Evolutionary conservation across 2,888 invertebrate genomes (phyloP), one percentile per base, ranked within the genome.

Genomic region (Herminia tarsipennalis): DNA sequence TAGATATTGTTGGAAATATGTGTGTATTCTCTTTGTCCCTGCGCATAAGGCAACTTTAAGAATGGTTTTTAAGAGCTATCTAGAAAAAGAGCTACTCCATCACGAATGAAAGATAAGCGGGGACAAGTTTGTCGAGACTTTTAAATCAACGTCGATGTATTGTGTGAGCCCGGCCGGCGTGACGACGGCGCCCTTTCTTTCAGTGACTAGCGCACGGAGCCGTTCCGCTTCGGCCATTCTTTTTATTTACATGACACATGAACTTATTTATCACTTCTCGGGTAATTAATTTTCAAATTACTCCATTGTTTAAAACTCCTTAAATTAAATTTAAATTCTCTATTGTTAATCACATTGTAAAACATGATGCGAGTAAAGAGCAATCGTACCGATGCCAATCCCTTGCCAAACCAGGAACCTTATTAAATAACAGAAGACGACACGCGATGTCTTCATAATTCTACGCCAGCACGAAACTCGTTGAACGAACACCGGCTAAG

Each of bases 191-290:
- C 78, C 81, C 83, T 81, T 83, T 83, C 81, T 82, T 76, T 64
- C 65, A 73, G 66, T 62, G 56, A 48, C 60, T 58, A 45, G 50
- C 66, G 42, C 66, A 56, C 54, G 50, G 56, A 50, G 54, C 62
- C 84, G 86, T 87, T 87, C 87, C 86, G 85, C 83, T 69, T 70
- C 69, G 71, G 51, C 56, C 71, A 73, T 74, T 73, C 73, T 76
- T 81, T 83, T 81, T 84, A 82, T 87, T 81, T 82, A 81, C 78
- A 78, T 81, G 83, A 79, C 83, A 81, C 80, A 80, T 77, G 72
- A 76, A 81, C 76, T 72, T 84, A 86, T 88, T 88, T 86, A 88
- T 86, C 76, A 77, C 83, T 84, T 82, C 74, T 78, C 78, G 87
- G 86, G 76, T 72, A 85, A 83, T 89, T 88, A 86, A 87, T 78